Evolutionary conservation across 2,888 invertebrate species (phyloP).

Genomic region (Bellardia bayeri): DNA sequence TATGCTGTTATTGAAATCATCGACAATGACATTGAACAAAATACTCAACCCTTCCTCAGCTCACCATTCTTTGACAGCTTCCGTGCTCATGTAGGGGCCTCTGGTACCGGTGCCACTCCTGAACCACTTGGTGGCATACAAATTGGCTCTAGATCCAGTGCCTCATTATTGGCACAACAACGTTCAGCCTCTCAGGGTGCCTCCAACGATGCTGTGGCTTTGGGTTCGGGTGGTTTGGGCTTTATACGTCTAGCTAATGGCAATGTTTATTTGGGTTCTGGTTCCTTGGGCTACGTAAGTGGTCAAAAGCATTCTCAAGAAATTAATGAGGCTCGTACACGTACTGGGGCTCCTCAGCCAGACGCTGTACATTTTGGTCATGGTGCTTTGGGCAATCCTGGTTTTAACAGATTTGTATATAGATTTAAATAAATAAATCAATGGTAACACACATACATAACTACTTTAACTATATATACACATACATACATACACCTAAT

Average conservation of each 20-base stretch:
- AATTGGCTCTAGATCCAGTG: constrained; percentile 77
- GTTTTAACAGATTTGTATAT: constrained; percentile 44
- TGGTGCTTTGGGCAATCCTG: constrained; percentile 78
- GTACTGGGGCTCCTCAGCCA: constrained; percentile 78
- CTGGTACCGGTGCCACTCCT: constrained; percentile 72
- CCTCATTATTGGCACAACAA: constrained; percentile 74
- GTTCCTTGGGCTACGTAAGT: constrained; percentile 83
- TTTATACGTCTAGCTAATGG: constrained; percentile 83
- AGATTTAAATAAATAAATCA: constrained; percentile 69
- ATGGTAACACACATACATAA: background rate
- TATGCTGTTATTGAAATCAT: constrained; percentile 83
- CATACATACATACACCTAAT: constrained; percentile 35
- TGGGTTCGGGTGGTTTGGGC: constrained; percentile 84
- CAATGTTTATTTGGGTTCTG: constrained; percentile 83
- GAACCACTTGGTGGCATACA: constrained; percentile 74
- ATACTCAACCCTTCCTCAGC: constrained; percentile 79
- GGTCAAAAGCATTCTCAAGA: constrained; percentile 80
- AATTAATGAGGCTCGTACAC: constrained; percentile 80
- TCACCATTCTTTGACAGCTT: constrained; percentile 77
- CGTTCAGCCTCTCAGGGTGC: constrained; percentile 59
- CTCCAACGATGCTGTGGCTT: constrained; percentile 78
- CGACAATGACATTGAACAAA: constrained; percentile 82
- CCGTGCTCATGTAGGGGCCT: constrained; percentile 78
- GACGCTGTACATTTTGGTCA: constrained; percentile 83
- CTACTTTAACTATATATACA: background rate